phyloP scores from a whole-genome alignment of 2,888 invertebrate genomes.

The Andrena marginata region DNA sequence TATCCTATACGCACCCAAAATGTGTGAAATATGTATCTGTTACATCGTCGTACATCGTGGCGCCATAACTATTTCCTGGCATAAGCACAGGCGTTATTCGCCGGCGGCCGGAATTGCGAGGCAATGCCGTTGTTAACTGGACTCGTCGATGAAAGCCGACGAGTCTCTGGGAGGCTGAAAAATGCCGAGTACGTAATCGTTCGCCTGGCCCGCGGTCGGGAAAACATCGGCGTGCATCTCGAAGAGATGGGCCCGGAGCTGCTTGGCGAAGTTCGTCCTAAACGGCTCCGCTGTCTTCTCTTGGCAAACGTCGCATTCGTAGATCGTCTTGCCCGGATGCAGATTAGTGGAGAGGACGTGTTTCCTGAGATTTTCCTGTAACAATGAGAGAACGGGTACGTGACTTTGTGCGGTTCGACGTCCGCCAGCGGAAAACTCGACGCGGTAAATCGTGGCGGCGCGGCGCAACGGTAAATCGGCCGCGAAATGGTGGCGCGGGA shows the following conservation, averaged over 20 bases:
- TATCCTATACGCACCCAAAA: slow-evolving; percentile 69
- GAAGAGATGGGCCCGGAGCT: slow-evolving; percentile 89
- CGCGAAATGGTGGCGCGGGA: neutral
- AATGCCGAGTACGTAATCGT: slow-evolving; percentile 86
- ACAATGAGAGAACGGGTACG: slow-evolving; percentile 5
- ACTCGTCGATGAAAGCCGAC: slow-evolving; percentile 7
- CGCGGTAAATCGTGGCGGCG: neutral
- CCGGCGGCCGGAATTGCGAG: neutral
- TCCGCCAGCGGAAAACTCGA: neutral
- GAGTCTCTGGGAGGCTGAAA: slow-evolving; percentile 74
- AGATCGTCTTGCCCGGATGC: slow-evolving; percentile 92
- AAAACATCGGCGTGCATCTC: slow-evolving; percentile 87
- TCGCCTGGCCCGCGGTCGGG: slow-evolving; percentile 86
- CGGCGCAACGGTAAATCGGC: neutral
- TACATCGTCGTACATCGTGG: slow-evolving; percentile 76
- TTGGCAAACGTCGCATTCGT: slow-evolving; percentile 90
- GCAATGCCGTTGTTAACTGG: slow-evolving; percentile 12
- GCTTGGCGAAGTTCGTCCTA: slow-evolving; percentile 89
- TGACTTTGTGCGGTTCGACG: neutral
- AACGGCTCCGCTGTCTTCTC: slow-evolving; percentile 79
- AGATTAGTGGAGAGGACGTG: slow-evolving; percentile 92
- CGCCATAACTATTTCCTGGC: slow-evolving; percentile 76
- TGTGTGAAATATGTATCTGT: slow-evolving; percentile 70
- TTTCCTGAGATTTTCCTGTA: slow-evolving; percentile 94
- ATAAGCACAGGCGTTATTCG: slow-evolving; percentile 46